Percentiles rank a stretch among this genome's conserved stretches.
Evolutionary conservation across 2,113 vertebrate genomes (phyloP).

Genomic region (Cichladusa arquata): DNA sequence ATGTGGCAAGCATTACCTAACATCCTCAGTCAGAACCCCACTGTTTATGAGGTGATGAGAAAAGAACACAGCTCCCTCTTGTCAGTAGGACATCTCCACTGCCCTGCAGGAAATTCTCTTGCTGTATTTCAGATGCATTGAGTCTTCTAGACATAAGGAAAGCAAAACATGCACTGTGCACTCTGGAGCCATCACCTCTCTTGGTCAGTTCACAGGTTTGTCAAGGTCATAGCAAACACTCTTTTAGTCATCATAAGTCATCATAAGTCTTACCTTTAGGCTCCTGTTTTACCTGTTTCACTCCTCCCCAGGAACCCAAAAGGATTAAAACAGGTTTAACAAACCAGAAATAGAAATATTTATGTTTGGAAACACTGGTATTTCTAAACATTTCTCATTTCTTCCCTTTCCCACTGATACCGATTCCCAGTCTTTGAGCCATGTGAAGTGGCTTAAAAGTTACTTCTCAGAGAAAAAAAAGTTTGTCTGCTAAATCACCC

Average conservation of each 20-base stretch:
- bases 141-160: background rate
- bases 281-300: background rate
- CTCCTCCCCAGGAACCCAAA: background rate
- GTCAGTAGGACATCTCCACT: constrained; percentile 22
- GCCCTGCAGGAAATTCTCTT: background rate
- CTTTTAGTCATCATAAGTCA: background rate
- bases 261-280: background rate
- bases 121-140: background rate
- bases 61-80: constrained; percentile 57
- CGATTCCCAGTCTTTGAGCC: background rate
- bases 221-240: constrained; percentile 10
- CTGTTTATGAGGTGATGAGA: constrained; percentile 61
- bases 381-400: constrained; percentile 37
- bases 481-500: background rate
- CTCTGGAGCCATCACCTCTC: background rate
- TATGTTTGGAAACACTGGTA: constrained; percentile 12
- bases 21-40: constrained; percentile 30
- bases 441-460: constrained; percentile 31
- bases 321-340: constrained; percentile 33
- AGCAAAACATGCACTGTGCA: background rate
- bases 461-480: background rate
- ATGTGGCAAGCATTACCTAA: constrained; percentile 52
- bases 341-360: constrained; percentile 51
- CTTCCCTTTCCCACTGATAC: background rate
- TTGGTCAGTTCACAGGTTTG: background rate